Percentiles rank a stretch among this genome's conserved stretches.
Evolutionary conservation across 2,888 invertebrate species (phyloP).

Genomic region (Isotomurus palustris): DNA sequence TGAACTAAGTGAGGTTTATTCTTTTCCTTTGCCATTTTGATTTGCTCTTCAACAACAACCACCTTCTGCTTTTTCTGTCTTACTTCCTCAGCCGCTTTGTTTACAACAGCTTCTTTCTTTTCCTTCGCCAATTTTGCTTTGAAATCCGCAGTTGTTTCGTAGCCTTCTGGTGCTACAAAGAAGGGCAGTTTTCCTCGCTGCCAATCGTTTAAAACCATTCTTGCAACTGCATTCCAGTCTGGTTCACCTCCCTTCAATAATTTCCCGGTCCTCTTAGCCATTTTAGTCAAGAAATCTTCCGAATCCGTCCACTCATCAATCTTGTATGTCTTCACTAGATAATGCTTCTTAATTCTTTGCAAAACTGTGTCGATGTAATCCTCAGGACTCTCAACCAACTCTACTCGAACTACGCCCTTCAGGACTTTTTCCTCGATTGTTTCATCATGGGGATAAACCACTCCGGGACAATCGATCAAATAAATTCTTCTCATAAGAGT

Average conservation of each 20-base stretch:
- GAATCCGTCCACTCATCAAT: constrained; percentile 73
- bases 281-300: constrained; percentile 84
- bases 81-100: constrained; percentile 2
- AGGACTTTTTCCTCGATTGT: constrained; percentile 75
- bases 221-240: constrained; percentile 78
- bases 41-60: constrained; percentile 14
- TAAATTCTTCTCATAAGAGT: constrained; percentile 89
- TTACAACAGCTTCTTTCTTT: constrained; percentile 1
- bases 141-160: constrained; percentile 53
- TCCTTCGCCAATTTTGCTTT: background rate
- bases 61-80: constrained; percentile 8
- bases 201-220: constrained; percentile 97
- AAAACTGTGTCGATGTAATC: constrained; percentile 87
- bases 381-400: constrained; percentile 87
- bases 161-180: constrained; percentile 82
- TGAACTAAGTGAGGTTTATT: constrained; percentile 47
- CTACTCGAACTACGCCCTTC: constrained; percentile 96
- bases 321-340: constrained; percentile 85
- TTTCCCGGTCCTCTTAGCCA: constrained; percentile 81
- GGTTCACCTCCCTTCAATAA: constrained; percentile 96
- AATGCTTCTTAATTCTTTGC: constrained; percentile 80
- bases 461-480: constrained; percentile 84
- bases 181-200: constrained; percentile 96
- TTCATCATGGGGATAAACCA: constrained; percentile 95
- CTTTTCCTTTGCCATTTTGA: constrained; percentile 14